Base-by-base conservation (phyloP, 2,113 vertebrate species). In the Saguinus midas region DNA sequence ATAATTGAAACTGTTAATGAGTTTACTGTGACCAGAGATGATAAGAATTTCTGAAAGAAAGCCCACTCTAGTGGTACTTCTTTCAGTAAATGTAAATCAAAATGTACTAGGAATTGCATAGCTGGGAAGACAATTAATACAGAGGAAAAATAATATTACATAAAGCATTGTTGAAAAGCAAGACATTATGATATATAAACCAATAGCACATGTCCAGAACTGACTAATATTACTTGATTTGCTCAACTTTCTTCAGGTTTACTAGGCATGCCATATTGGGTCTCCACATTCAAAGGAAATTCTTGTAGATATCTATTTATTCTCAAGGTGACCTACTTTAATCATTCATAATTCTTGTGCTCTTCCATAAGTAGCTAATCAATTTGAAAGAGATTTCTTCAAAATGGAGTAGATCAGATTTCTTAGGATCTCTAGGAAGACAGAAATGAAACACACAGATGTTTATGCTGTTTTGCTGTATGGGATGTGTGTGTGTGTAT, bases 241-340 rank as follows among this genome's bases (percentile, higher is more conserved):
- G 6, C 76, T 85, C 37, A 70, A 52, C 23, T 94, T 64, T 68
- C n/a, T 87, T 78, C 29, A 57, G 68, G 8, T 21, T 90, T 58
- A 83, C 1, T 58, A 32, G n/a, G 37, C 7, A 20, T 68, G 57
- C 27, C 29, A 43, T 18, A 27, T 23, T 91, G 35, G 18, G 37
- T 81, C 18, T 68, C 75, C n/a, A 32, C 18, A 58, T 16, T 57
- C 16, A 87, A 91, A 50, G 6, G 43, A 84, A 87, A 16, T 92
- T 87, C 32, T 70, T 90, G 2, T 29, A 55, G 32, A 43, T 75
- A 57, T 27, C 25, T 25, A 10, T 68, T 80, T 58, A 10, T 55
- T 96, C 75, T 95, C 87, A 52, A 55, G 29, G 29, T 94, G 55
- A 89, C 10, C 10, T 76, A 32, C 87, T 90, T 95, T 84, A 90